These are phyloP conservation scores for Harpagifer antarcticus DNA, from an alignment of 2,797 vertebrate genomes.

Conservation along the genomic window DNA sequence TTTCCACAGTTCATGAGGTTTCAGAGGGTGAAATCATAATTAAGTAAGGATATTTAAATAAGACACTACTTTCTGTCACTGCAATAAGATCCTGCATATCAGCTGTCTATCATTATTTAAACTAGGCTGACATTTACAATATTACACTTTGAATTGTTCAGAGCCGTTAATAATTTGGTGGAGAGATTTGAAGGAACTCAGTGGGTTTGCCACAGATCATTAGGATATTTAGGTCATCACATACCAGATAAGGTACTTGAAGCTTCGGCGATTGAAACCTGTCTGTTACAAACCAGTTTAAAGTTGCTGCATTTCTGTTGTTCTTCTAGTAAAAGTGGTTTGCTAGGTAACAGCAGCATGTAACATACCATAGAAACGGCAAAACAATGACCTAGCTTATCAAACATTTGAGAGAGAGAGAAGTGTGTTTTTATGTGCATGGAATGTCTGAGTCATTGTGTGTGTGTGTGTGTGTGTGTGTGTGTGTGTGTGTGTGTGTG, in stretches of 20 bases:
- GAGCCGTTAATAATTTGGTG: conserved; percentile 51
- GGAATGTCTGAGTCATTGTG: conserved; percentile 67
- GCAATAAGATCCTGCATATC: not conserved
- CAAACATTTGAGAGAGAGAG: conserved; percentile 54
- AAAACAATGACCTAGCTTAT: conserved; percentile 42
- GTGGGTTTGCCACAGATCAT: conserved; percentile 63
- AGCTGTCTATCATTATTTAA: not conserved
- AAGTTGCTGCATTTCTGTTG: conserved; percentile 24
- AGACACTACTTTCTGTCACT: conserved; percentile 3
- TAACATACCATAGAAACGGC: conserved; percentile 29
- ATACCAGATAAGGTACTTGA: conserved; percentile 56
- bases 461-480: conserved; percentile 38
- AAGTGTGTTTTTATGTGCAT: conserved; percentile 51
- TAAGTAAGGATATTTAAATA: not conserved
- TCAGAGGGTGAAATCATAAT: conserved; percentile 12
- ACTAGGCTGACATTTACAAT: conserved; percentile 22
- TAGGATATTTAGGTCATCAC: conserved; percentile 54
- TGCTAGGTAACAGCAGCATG: conserved; percentile 25
- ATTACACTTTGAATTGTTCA: conserved; percentile 41
- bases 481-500: conserved; percentile 33
- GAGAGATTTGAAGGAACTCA: not conserved
- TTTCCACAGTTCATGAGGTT: conserved; percentile 9
- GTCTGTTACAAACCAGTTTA: conserved; percentile 32
- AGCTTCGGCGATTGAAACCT: conserved; percentile 25
- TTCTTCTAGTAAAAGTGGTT: conserved; percentile 29